These are phyloP conservation scores for Antitype chi DNA, from an alignment of 2,888 invertebrate genomes.

Conservation along the genomic window DNA sequence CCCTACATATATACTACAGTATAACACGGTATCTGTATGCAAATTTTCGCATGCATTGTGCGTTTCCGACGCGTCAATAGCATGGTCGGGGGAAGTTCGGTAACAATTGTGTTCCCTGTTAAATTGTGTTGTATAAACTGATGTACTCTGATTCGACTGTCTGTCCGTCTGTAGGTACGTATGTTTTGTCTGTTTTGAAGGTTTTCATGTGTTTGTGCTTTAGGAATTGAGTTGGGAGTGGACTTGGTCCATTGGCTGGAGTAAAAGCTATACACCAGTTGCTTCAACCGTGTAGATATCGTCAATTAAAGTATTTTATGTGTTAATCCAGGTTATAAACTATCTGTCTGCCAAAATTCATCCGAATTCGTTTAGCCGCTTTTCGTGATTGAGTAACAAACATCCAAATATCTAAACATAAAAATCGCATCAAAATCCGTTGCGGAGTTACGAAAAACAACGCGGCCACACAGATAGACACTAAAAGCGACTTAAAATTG, in stretches of 20 bases:
- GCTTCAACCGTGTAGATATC: too few species aligned
- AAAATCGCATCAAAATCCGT: not conserved
- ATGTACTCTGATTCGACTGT: constrained; percentile 60
- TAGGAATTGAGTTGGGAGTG: constrained; percentile 1
- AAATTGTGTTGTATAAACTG: constrained; percentile 76
- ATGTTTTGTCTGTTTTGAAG: constrained; percentile 54
- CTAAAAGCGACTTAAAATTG: not conserved
- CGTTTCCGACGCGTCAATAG: constrained; percentile 73
- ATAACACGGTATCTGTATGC: constrained; percentile 76
- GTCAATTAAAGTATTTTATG: too few species aligned
- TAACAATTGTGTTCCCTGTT: constrained; percentile 80
- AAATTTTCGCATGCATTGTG: constrained; percentile 82
- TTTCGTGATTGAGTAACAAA: too few species aligned
- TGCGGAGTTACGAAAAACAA: not conserved
- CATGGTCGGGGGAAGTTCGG: constrained; percentile 67
- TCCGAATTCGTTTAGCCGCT: not conserved
- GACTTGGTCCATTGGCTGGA: not conserved
- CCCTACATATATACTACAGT: constrained; percentile 24
- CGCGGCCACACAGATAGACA: too few species aligned
- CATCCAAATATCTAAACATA: too few species aligned
- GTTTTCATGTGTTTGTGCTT: constrained; percentile 28
- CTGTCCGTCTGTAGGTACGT: constrained; percentile 31
- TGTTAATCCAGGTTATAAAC: too few species aligned
- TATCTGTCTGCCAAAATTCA: not conserved
- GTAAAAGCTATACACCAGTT: not conserved